Evolutionary conservation across 2,888 invertebrate genomes (phyloP).

Genomic region (Odontocolon sp.): DNA sequence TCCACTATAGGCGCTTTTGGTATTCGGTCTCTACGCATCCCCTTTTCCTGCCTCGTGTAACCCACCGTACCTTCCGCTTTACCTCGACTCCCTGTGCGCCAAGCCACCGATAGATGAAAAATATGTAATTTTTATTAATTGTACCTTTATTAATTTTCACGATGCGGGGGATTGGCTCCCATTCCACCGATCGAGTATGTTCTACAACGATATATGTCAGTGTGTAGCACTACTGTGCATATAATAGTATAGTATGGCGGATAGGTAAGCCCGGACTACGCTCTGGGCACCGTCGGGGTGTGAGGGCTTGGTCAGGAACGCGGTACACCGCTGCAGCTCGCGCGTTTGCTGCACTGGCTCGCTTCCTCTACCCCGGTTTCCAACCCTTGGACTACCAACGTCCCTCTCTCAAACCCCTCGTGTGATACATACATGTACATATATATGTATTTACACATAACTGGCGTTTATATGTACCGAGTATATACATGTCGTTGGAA

Average conservation of each 20-base stretch:
- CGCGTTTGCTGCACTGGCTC: conserved; percentile 54
- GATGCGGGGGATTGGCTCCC: conserved; percentile 23
- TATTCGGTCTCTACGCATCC: conserved; percentile 28
- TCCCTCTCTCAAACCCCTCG: conserved; percentile 20
- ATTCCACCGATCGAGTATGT: neutral
- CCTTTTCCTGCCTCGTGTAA: neutral
- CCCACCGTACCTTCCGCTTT: conserved; percentile 39
- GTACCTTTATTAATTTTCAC: conserved; percentile 77
- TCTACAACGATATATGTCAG: conserved; percentile 19
- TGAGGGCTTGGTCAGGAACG: conserved; percentile 63
- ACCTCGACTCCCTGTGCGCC: neutral
- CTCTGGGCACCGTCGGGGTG: conserved; percentile 22
- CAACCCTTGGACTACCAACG: conserved; percentile 47
- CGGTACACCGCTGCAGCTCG: conserved; percentile 62
- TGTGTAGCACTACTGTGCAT: neutral
- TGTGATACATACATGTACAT: conserved; percentile 32
- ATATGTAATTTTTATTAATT: conserved; percentile 79
- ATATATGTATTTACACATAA: conserved; percentile 9
- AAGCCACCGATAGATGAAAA: conserved; percentile 73
- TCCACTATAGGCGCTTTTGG: conserved; percentile 38
- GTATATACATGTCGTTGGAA: neutral
- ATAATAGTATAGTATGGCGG: conserved; percentile 6
- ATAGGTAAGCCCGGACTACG: conserved; percentile 26
- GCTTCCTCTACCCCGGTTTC: conserved; percentile 47
- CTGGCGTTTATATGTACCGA: neutral